Conservation (phyloP, 2,888 invertebrate genomes). For the Orthosia cruda region DNA sequence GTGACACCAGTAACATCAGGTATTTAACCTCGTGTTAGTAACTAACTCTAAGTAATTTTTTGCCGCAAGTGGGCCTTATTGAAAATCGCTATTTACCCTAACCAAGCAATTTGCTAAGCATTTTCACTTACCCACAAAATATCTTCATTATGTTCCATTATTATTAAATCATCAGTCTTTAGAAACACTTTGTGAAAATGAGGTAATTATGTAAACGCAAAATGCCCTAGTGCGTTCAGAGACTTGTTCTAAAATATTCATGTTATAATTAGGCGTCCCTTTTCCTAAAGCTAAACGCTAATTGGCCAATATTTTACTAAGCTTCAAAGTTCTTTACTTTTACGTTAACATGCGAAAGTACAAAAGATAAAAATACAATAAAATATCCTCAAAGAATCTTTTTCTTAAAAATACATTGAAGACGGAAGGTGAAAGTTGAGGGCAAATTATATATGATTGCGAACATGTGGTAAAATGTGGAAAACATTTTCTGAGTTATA, state of each 20-base stretch:
- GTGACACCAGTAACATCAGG: too few relatives aligned
- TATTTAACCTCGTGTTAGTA: too few relatives aligned
- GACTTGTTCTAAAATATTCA: slow-evolving; percentile 40
- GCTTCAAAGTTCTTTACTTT: slow-evolving; percentile 26
- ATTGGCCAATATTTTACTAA: slow-evolving; percentile 38
- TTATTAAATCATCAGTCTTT: slow-evolving; percentile 20
- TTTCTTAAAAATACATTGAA: background rate
- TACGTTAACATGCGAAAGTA: slow-evolving; percentile 30
- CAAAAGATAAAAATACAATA: slow-evolving; percentile 11
- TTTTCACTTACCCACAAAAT: background rate
- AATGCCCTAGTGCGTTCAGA: slow-evolving; percentile 10
- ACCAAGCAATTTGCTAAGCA: background rate
- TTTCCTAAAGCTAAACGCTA: slow-evolving; percentile 43
- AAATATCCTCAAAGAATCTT: slow-evolving; percentile 19
- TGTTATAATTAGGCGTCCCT: slow-evolving; percentile 25
- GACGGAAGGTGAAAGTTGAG: slow-evolving; percentile 15
- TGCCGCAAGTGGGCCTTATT: background rate
- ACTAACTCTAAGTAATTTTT: too few relatives aligned
- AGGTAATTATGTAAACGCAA: slow-evolving; percentile 39
- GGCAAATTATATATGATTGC: background rate
- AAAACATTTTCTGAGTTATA: too few relatives aligned
- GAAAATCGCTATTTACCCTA: background rate
- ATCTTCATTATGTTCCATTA: slow-evolving; percentile 3
- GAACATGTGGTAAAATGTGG: too few relatives aligned
- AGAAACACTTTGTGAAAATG: slow-evolving; percentile 40